Conservation (phyloP, 35 echinoderm and acorn worm species). For the Lytechinus variegatus region DNA sequence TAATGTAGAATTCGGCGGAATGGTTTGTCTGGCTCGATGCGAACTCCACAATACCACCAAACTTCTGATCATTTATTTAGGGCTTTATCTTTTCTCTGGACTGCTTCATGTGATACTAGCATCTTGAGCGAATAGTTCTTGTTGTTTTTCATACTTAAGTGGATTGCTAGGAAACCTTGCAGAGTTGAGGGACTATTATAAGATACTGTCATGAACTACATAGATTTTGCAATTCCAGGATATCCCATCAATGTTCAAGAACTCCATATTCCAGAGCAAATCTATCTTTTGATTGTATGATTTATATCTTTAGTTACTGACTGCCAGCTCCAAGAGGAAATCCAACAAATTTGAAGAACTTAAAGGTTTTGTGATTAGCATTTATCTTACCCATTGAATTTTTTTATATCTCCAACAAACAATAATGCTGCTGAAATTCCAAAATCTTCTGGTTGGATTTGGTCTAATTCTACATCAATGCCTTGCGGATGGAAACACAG, state of each 20-base stretch:
- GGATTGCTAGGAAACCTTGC: not conserved
- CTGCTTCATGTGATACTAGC: not conserved
- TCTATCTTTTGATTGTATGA: not conserved
- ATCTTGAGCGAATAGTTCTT: not conserved
- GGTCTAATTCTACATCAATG: not conserved
- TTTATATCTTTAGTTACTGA: not conserved
- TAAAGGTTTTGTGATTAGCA: too few relatives aligned
- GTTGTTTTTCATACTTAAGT: not conserved
- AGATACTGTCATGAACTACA: too few relatives aligned
- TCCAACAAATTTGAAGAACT: too few relatives aligned
- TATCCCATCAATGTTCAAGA: too few relatives aligned
- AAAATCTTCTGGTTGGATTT: not conserved
- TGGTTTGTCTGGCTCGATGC: too few relatives aligned
- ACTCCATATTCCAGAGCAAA: too few relatives aligned
- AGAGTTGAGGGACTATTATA: not conserved
- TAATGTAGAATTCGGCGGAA: too few relatives aligned
- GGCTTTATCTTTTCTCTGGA: too few relatives aligned
- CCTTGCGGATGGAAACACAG: not conserved
- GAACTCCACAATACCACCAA: too few relatives aligned
- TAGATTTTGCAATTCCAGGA: too few relatives aligned
- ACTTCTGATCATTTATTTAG: too few relatives aligned
- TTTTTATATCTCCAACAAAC: not conserved
- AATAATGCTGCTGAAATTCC: not conserved
- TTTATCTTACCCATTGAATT: not conserved
- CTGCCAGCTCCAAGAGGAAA: too few relatives aligned